Percentiles rank a stretch among this genome's conserved stretches.
These are phyloP conservation scores for Brienomyrus longianalis DNA, from an alignment of 2,113 vertebrate genomes.

Conservation along the genomic window DNA sequence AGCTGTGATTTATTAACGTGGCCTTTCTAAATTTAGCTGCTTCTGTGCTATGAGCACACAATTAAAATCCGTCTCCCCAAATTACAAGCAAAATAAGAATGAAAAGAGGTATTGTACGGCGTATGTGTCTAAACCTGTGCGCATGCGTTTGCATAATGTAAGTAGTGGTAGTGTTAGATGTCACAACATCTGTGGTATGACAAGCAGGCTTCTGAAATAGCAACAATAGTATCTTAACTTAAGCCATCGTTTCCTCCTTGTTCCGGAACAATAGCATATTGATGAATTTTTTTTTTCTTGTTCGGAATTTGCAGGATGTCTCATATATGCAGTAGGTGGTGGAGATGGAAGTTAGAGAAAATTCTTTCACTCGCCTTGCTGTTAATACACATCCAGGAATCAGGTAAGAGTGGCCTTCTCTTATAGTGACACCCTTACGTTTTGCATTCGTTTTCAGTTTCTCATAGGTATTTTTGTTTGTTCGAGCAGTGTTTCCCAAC, in stretches of 20 bases:
- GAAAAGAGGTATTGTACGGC: slow-evolving; percentile 15
- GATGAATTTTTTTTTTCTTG: neutral
- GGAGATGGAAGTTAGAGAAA: slow-evolving; percentile 68
- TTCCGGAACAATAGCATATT: neutral
- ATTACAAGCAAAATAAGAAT: slow-evolving; percentile 28
- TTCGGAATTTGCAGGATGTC: slow-evolving; percentile 64
- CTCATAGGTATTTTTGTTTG: neutral
- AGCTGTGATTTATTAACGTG: neutral
- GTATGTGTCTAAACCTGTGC: slow-evolving; percentile 13
- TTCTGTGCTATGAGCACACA: slow-evolving; percentile 29
- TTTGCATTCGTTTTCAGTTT: neutral
- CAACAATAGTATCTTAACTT: neutral
- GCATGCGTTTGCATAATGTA: slow-evolving; percentile 15
- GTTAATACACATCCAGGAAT: slow-evolving; percentile 46
- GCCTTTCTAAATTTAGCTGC: slow-evolving; percentile 4
- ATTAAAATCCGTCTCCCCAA: slow-evolving; percentile 29
- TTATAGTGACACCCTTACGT: neutral
- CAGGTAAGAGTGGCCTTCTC: slow-evolving; percentile 58
- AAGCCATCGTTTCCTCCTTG: neutral
- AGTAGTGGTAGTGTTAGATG: neutral
- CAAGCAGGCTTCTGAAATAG: neutral
- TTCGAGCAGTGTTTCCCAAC: neutral
- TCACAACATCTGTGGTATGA: neutral
- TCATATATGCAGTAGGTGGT: slow-evolving; percentile 55
- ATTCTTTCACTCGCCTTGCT: slow-evolving; percentile 55